These are phyloP conservation scores for Menura novaehollandiae DNA, from an alignment of 2,113 vertebrate species.

Conservation along the genomic window DNA sequence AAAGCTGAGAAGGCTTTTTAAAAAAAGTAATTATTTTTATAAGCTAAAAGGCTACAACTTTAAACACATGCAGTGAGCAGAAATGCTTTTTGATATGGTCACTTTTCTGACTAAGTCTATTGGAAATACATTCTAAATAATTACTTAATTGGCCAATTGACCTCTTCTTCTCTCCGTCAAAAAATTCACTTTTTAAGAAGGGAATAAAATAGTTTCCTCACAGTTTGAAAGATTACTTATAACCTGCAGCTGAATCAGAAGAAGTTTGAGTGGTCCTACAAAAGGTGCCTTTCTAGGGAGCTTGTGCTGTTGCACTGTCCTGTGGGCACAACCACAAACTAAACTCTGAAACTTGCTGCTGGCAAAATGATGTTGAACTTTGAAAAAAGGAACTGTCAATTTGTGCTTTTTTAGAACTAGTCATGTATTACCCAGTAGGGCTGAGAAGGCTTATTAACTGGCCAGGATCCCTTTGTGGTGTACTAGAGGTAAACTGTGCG, in stretches of 20 bases:
- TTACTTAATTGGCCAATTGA: neutral
- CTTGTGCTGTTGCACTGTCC: neutral
- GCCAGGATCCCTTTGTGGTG: neutral
- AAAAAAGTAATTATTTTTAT: neutral
- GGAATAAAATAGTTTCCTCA: neutral
- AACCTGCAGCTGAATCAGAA: neutral
- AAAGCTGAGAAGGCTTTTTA: neutral
- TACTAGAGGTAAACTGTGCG: neutral
- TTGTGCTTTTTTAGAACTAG: neutral
- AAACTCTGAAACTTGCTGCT: neutral
- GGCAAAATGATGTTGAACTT: neutral
- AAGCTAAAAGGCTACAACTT: neutral
- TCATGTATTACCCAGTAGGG: neutral
- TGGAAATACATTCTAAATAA: neutral
- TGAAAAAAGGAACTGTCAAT: neutral
- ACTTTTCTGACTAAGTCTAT: neutral
- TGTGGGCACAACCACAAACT: neutral
- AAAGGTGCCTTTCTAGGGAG: neutral
- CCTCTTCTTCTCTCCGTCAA: neutral
- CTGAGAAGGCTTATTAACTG: neutral
- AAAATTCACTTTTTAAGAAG: neutral
- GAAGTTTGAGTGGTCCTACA: neutral
- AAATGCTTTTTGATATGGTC: neutral
- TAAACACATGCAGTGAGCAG: rapidly evolving
- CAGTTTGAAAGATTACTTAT: neutral